Conservation (phyloP, 92 coral and sea anemone species). For the Parazoanthus swiftii region DNA sequence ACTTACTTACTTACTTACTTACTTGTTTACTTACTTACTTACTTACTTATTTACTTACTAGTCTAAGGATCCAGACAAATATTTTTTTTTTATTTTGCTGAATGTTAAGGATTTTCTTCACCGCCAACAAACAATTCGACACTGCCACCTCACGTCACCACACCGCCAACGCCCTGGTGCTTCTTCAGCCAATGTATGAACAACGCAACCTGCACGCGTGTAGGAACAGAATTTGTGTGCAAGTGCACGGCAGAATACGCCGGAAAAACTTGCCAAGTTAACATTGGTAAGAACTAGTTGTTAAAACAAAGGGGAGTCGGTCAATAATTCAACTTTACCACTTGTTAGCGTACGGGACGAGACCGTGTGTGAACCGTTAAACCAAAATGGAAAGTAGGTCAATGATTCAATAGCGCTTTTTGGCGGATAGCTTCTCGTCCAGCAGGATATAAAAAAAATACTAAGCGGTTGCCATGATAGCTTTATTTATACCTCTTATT, state of each 20-base stretch:
- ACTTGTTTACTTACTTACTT: no score
- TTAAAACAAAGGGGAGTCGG: not conserved
- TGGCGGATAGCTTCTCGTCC: no score
- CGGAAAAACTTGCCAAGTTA: not conserved
- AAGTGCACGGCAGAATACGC: not conserved
- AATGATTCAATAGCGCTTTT: not conserved
- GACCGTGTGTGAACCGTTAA: not conserved
- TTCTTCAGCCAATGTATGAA: slow-evolving; percentile 1
- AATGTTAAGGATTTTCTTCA: not conserved
- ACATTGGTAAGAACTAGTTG: slow-evolving; percentile 4
- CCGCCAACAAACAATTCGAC: not conserved
- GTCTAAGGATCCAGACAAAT: no score
- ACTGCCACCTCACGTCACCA: not conserved
- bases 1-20: no score
- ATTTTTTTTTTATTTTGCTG: not conserved
- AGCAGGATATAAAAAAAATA: no score
- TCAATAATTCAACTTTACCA: not conserved
- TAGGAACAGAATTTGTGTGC: slow-evolving; percentile 15
- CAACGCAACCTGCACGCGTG: slow-evolving; percentile 3
- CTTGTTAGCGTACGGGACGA: not conserved
- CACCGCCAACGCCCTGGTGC: not conserved
- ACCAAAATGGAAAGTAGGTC: not conserved
- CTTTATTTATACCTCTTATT: no score
- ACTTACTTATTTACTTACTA: not conserved
- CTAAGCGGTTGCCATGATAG: no score